phyloP scores from a whole-genome alignment of 1,140 invertebrate species.

The Euschistus heros region DNA sequence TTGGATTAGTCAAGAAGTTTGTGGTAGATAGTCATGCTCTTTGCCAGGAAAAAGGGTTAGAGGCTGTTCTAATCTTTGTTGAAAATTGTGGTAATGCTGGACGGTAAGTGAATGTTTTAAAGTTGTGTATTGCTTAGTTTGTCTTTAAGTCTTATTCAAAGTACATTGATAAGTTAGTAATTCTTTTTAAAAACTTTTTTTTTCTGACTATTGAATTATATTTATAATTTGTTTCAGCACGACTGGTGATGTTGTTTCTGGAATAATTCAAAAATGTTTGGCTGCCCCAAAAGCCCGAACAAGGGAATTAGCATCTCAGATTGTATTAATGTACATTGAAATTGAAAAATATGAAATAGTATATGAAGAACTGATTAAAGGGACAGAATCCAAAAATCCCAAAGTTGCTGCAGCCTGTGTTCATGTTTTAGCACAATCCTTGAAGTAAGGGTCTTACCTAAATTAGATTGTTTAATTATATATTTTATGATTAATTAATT shows the following conservation, averaged over 20 bases:
- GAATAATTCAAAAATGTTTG: slow-evolving; percentile 84
- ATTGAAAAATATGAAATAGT: slow-evolving; percentile 90
- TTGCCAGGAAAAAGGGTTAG: slow-evolving; percentile 91
- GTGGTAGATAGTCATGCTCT: slow-evolving; percentile 88
- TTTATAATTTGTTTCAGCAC: slow-evolving; percentile 48
- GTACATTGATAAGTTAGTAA: slow-evolving; percentile 51
- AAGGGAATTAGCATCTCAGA: slow-evolving; percentile 79
- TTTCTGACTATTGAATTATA: not conserved
- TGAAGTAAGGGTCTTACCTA: slow-evolving; percentile 42
- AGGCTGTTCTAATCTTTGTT: slow-evolving; percentile 78
- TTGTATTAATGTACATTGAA: slow-evolving; percentile 88
- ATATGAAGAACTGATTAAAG: slow-evolving; percentile 84
- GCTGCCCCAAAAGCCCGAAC: slow-evolving; percentile 83
- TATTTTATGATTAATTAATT: too few relatives aligned
- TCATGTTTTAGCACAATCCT: slow-evolving; percentile 56
- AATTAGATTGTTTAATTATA: not conserved
- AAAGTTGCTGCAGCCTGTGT: slow-evolving; percentile 84
- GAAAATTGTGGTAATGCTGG: slow-evolving; percentile 78
- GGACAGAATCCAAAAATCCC: slow-evolving; percentile 89
- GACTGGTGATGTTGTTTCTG: slow-evolving; percentile 76
- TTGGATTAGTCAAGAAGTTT: slow-evolving; percentile 90
- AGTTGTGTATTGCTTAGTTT: slow-evolving; percentile 78
- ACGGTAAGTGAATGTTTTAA: slow-evolving; percentile 45
- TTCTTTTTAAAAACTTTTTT: slow-evolving; percentile 15
- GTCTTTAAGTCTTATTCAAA: slow-evolving; percentile 70